Evolutionary conservation across 2,113 vertebrate genomes (phyloP), one percentile per base, ranked within the genome.

Genomic region (Diadophis punctatus): DNA sequence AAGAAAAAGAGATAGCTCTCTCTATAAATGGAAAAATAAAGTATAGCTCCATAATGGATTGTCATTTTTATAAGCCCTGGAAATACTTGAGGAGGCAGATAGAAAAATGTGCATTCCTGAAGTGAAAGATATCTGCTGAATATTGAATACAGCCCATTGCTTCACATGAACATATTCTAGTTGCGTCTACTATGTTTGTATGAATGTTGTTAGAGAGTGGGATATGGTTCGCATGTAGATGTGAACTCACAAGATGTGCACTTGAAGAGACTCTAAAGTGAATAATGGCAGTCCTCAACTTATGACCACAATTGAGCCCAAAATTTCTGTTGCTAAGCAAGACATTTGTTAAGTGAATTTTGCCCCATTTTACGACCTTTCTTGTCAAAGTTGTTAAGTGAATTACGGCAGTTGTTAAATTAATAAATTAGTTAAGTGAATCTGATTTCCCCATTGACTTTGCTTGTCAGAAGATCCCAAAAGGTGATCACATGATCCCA

Each of bases 21-120:
- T 95, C 90, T 94, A 34, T 94, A 96, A 97, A 95, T 93, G 94
- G 94, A 97, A 94, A 96, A 86, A 94, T 93, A 96, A 97, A 96
- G 94, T 94, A 92, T 0, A 94, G 92, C 55, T n/a, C 53, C 89
- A 22, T 92, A 93, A 94, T 91, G 34, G 20, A 88, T 86, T 92
- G 86, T 94, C 90, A 91, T 95, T 94, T 89, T 90, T 63, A 89
- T 0, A 16, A 96, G 96, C 88, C n/a, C 92, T 90, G 53, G 23
- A 87, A 88, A 91, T 95, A 92, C 39, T 93, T 22, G 43, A 95
- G 93, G 20, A 95, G 68, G 9, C 87, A 85, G 84, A 93, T 22
- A 93, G 93, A 93, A 96, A 96, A 96, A 94, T 87, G 63, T 94
- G 90, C 91, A 93, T 74, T 56, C 53, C 96, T 95, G 90, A 60